Conservation (phyloP, 2,797 vertebrate species). For the Eleutherodactylus coqui region DNA sequence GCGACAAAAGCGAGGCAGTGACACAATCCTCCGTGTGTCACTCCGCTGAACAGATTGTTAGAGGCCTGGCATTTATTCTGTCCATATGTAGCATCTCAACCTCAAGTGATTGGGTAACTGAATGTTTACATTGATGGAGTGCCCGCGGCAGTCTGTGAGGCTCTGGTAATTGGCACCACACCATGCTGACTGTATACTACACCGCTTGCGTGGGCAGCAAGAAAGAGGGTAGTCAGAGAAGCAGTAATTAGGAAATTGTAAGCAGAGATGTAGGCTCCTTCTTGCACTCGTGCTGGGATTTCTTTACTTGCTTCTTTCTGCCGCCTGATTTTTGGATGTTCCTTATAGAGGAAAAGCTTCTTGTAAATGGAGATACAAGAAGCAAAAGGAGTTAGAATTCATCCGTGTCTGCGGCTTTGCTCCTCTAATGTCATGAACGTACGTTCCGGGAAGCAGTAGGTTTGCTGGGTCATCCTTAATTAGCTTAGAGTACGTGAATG, state of each 20-base stretch:
- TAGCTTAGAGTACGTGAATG: conserved; percentile 2
- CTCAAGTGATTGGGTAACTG: conserved; percentile 48
- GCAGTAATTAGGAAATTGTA: conserved; percentile 30
- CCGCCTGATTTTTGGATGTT: background rate
- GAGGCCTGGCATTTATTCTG: conserved; percentile 48
- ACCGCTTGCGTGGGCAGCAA: conserved; percentile 48
- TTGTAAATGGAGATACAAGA: background rate
- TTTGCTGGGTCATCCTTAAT: conserved; percentile 8
- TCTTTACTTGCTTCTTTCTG: conserved; percentile 18
- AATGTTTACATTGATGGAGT: conserved; percentile 60
- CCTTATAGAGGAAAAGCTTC: background rate
- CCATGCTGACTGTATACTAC: conserved; percentile 47
- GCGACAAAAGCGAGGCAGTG: conserved; percentile 60
- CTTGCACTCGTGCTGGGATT: background rate
- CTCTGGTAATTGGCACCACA: conserved; percentile 59
- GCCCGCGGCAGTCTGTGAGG: conserved; percentile 56
- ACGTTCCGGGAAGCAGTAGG: conserved; percentile 1
- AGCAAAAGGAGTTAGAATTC: background rate
- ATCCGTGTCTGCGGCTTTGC: background rate
- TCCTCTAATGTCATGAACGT: background rate
- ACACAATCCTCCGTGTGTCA: conserved; percentile 64
- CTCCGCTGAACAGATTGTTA: conserved; percentile 47
- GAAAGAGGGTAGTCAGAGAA: conserved; percentile 16
- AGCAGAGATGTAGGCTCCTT: conserved; percentile 13
- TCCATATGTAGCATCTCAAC: conserved; percentile 55